Evolutionary conservation across 2,113 vertebrate species (phyloP).

Genomic region (Acrocephalus kingi): DNA sequence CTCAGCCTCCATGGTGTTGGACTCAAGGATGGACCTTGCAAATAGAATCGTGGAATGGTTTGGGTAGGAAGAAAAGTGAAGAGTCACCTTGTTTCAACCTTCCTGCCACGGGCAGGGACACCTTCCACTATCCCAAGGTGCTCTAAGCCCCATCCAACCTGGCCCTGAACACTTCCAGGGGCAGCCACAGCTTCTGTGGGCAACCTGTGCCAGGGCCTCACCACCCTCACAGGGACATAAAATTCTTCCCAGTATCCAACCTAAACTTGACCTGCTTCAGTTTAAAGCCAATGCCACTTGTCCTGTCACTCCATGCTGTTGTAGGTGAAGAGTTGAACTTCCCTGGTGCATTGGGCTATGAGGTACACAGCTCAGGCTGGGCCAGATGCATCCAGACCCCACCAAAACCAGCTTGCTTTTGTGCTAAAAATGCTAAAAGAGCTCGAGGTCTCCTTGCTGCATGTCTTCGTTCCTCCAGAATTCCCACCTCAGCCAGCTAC

Average conservation of each 20-base stretch:
- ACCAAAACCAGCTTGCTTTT: not conserved
- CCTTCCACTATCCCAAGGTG: not conserved
- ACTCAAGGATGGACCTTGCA: not conserved
- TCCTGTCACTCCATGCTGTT: not conserved
- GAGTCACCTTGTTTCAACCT: not conserved
- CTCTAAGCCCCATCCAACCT: accelerated
- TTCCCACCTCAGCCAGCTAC: not conserved
- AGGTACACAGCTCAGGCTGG: not conserved
- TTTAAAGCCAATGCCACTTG: not conserved
- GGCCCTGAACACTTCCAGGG: not conserved
- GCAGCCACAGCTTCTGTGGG: not conserved
- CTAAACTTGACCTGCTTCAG: not conserved
- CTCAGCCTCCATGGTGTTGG: not conserved
- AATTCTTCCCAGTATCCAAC: not conserved
- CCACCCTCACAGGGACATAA: not conserved
- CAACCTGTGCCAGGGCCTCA: not conserved
- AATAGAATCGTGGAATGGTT: not conserved
- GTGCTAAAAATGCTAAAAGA: not conserved
- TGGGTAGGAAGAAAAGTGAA: not conserved
- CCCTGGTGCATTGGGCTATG: not conserved
- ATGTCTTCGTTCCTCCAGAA: not conserved
- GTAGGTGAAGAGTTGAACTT: not conserved
- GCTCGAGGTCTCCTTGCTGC: not conserved
- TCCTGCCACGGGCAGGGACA: not conserved
- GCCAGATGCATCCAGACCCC: not conserved